These are phyloP conservation scores for Periphyllus acericola DNA, from an alignment of 2,888 invertebrate species.

Conservation along the genomic window DNA sequence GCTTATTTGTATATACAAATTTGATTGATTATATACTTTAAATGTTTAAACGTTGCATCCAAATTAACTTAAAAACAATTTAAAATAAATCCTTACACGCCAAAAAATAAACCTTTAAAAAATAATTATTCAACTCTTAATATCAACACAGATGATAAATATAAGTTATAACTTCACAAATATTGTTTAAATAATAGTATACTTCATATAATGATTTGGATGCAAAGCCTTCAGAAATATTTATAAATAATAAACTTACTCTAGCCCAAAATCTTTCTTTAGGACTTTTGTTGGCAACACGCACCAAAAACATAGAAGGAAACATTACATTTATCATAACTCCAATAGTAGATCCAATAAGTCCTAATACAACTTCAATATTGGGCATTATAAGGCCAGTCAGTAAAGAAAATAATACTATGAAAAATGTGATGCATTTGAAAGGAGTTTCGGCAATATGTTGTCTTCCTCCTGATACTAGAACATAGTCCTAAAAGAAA, in stretches of 20 bases:
- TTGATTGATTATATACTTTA: background rate
- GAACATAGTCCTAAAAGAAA: conserved; percentile 71
- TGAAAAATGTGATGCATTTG: conserved; percentile 82
- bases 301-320: conserved; percentile 89
- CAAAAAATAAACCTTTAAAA: too few relatives aligned
- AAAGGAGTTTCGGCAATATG: conserved; percentile 88
- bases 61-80: background rate
- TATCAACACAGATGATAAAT: too few relatives aligned
- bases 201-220: background rate
- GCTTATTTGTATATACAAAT: conserved; percentile 14
- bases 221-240: background rate
- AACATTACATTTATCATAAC: conserved; percentile 92
- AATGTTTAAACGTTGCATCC: background rate
- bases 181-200: too few relatives aligned
- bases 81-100: too few relatives aligned
- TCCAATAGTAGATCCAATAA: conserved; percentile 95
- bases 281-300: conserved; percentile 83
- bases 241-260: conserved; percentile 68
- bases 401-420: conserved; percentile 80
- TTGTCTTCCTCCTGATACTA: conserved; percentile 64
- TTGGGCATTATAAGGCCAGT: conserved; percentile 91
- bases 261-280: conserved; percentile 86
- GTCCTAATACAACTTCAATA: conserved; percentile 91
- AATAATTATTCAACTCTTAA: background rate
- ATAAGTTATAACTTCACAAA: too few relatives aligned